These are phyloP conservation scores for Cydia amplana DNA, from an alignment of 1,140 invertebrate genomes.

Conservation along the genomic window DNA sequence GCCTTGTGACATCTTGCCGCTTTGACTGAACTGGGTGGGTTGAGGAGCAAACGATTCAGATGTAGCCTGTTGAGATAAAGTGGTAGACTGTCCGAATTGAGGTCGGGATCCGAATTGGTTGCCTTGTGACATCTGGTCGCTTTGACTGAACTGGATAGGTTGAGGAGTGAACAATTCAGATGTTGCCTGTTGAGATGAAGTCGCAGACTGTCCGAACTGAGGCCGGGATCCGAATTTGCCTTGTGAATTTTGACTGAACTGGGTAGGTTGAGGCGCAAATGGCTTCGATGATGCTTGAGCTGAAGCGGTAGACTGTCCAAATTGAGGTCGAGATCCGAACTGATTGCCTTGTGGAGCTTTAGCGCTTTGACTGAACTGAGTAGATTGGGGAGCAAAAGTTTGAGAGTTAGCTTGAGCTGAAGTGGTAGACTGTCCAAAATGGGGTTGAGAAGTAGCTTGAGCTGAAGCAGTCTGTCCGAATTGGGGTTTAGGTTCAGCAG, in stretches of 20 bases:
- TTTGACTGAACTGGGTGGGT: not conserved
- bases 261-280: slow-evolving; percentile 24
- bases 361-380: slow-evolving; percentile 31
- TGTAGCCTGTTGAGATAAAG: not conserved
- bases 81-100: slow-evolving; percentile 5
- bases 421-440: not conserved
- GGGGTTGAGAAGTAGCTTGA: slow-evolving; percentile 5
- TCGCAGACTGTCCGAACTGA: not conserved
- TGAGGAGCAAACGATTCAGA: slow-evolving; percentile 4
- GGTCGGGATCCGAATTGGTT: slow-evolving; percentile 25
- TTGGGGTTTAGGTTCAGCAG: not conserved
- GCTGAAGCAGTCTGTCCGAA: slow-evolving; percentile 1
- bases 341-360: not conserved
- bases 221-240: slow-evolving; percentile 21
- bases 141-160: slow-evolving; percentile 33
- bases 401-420: slow-evolving; percentile 9
- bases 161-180: slow-evolving; percentile 25
- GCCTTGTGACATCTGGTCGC: slow-evolving; percentile 21
- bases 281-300: slow-evolving; percentile 21
- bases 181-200: slow-evolving; percentile 3
- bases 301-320: slow-evolving; percentile 1
- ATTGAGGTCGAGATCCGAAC: slow-evolving; percentile 25
- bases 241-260: slow-evolving; percentile 33
- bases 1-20: not conserved
- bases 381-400: slow-evolving; percentile 28